A percentile compares a stretch with the other conserved stretches of the same genome.
Evolutionary conservation across 2,113 vertebrate genomes (phyloP).

Genomic region (Chaetodon auriga): DNA sequence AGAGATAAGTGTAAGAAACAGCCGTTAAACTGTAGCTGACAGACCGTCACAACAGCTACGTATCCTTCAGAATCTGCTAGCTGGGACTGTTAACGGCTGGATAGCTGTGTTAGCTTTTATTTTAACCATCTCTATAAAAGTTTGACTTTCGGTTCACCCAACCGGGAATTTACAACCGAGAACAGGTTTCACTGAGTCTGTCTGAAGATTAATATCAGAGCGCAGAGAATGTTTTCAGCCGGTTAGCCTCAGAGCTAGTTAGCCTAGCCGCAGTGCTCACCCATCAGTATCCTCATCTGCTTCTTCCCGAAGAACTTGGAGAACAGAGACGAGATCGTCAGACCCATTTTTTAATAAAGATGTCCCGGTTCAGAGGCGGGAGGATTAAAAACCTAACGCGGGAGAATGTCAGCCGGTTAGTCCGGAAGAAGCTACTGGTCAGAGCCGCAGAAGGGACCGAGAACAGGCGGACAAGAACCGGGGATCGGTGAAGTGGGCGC

Average conservation of each 20-base stretch:
- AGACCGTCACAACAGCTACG: neutral
- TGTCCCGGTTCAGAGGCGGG: slow-evolving; percentile 14
- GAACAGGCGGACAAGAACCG: neutral
- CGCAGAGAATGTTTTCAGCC: neutral
- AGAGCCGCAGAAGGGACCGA: slow-evolving; percentile 12
- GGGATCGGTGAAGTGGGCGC: slow-evolving; percentile 20
- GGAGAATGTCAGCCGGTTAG: neutral
- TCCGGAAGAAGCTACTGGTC: slow-evolving; percentile 16
- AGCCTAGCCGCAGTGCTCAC: slow-evolving; percentile 69
- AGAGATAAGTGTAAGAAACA: neutral
- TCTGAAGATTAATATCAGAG: neutral
- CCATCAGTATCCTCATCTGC: slow-evolving; percentile 93
- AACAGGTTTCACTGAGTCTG: fast-evolving
- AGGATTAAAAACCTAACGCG: neutral
- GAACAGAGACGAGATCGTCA: slow-evolving; percentile 86
- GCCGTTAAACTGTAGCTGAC: neutral
- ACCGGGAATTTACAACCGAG: fast-evolving
- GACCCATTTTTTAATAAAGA: slow-evolving; percentile 81
- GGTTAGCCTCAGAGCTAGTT: slow-evolving; percentile 29
- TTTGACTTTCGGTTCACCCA: neutral
- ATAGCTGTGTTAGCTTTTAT: neutral
- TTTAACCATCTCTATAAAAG: too few relatives aligned
- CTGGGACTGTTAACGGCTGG: slow-evolving; percentile 9
- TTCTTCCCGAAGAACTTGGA: slow-evolving; percentile 91
- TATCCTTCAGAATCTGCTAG: neutral